Percentiles rank a stretch among this genome's conserved stretches.
Conservation (phyloP, 2,113 vertebrate genomes). For the Rhagologus leucostigma region DNA sequence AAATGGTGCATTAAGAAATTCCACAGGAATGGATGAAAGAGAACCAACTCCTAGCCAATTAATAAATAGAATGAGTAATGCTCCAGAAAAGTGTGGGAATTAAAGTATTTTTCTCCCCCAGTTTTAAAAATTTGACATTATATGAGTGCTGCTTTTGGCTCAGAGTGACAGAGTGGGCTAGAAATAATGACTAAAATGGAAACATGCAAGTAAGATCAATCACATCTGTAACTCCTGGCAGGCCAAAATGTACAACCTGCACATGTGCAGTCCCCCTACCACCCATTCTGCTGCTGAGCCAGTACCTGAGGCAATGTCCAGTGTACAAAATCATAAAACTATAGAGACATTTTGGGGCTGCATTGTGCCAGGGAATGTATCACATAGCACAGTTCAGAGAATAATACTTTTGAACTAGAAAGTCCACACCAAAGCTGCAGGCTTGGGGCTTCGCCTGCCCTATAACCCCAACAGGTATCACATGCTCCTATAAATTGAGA, state of each 20-base stretch:
- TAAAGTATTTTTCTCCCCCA: background rate
- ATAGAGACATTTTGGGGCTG: background rate
- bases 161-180: background rate
- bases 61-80: background rate
- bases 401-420: background rate
- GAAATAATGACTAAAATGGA: background rate
- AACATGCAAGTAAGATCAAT: background rate
- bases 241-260: background rate
- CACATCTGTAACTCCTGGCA: conserved; percentile 20
- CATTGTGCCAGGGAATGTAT: background rate
- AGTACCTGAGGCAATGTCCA: background rate
- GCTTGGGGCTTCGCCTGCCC: background rate
- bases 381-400: background rate
- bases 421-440: background rate
- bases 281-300: background rate
- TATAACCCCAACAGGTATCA: background rate
- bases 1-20: background rate
- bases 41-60: background rate
- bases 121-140: background rate
- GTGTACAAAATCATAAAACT: background rate
- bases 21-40: background rate
- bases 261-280: background rate
- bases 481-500: background rate
- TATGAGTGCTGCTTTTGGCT: background rate
- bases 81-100: background rate